Evolutionary conservation across 2,797 vertebrate species (phyloP).

Genomic region (Hylomyscus alleni): DNA sequence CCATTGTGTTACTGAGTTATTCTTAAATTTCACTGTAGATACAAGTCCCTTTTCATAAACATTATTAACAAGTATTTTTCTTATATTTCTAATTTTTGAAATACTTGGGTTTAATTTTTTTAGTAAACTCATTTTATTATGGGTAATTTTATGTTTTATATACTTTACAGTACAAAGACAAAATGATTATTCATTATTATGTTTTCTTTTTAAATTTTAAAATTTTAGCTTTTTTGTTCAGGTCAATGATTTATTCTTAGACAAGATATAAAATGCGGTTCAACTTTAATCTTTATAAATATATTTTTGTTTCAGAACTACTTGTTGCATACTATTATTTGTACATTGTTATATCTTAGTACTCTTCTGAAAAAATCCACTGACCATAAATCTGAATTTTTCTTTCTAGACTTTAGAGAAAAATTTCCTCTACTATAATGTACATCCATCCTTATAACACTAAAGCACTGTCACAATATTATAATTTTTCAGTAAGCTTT

Average conservation of each 20-base stretch:
- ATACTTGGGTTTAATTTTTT: not conserved
- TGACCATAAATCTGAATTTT: not conserved
- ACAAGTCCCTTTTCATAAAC: not conserved
- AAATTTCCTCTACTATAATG: not conserved
- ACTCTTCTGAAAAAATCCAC: not conserved
- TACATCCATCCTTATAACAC: not conserved
- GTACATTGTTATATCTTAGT: not conserved
- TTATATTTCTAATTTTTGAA: not conserved
- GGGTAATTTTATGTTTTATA: not conserved
- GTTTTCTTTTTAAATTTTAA: not conserved
- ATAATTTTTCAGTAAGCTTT: not conserved
- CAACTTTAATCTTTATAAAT: not conserved
- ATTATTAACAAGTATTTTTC: slow-evolving; percentile 10
- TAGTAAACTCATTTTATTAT: not conserved
- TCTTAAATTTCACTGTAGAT: not conserved
- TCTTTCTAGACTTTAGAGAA: not conserved
- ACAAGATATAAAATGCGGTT: not conserved
- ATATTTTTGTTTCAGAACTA: not conserved
- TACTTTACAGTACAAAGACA: not conserved
- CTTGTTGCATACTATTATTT: slow-evolving; percentile 12
- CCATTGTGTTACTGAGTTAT: not conserved
- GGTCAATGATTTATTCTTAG: not conserved
- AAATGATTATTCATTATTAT: not conserved
- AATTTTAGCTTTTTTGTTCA: slow-evolving; percentile 3
- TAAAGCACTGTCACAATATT: not conserved